Base-by-base conservation (phyloP, 2,888 invertebrate species). In the Diarsia dahlii region DNA sequence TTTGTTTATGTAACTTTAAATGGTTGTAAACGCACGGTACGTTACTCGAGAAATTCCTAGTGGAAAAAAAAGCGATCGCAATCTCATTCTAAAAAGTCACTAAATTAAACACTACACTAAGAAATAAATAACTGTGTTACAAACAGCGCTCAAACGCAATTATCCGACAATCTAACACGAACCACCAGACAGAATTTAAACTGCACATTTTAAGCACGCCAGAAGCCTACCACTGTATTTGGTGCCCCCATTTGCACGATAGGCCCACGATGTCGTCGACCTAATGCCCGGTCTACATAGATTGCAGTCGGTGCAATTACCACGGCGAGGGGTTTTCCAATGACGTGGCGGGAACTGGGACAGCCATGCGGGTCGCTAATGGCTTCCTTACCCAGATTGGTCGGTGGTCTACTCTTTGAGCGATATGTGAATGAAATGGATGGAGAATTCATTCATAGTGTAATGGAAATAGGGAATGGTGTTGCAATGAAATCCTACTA, bases 331-430 rank as follows among this genome's bases (percentile, higher is more conserved):
- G 84, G 73, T 74, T 85, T 81, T 87, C 78, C 84, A 64, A 77
- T 84, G 84, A 87, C 86, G 78, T 77, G 84, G 77, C 82, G 76
- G 85, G 83, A 85, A 81, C 71, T 81, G 75, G 77, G 79, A 39
- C 76, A 84, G 67, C 48, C 76, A 69, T 84, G 74, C 62, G 70
- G 46, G 58, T 50, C 63, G 66, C 72, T 84, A 77, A 80, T 84
- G 77, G 77, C 70, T 77, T 83, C 73, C 71, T 74, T 71, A 68
- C 45, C 46, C 62, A 52, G 46, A 72, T 63, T 72, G 62, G 56
- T 58, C 56, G 50, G n/a, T 6, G 34, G 70, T 2, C 28, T 71
- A 18, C 46, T 69, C 65, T 60, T 74, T 66, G 60, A 56, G 58
- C 58, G 46, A 60, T 34, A 46, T 54, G 8, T 18, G 64, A 28